These are phyloP conservation scores for Gibbula magus DNA, from an alignment of 2,888 invertebrate species.

Conservation along the genomic window DNA sequence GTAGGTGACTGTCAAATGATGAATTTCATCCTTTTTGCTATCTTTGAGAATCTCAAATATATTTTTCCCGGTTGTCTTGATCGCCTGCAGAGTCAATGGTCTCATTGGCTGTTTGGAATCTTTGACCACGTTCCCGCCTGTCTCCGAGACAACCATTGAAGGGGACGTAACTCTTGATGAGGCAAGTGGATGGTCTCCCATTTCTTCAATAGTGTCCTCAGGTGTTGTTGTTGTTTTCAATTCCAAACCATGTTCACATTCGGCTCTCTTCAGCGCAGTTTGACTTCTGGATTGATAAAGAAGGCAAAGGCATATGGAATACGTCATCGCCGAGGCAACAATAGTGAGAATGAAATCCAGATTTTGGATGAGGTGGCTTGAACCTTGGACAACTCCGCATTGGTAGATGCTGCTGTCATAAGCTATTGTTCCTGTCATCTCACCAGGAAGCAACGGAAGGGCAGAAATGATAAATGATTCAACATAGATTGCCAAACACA, in stretches of 20 bases:
- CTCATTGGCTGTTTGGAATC: too few species aligned
- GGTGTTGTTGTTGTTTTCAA: background rate
- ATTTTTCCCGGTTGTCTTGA: background rate
- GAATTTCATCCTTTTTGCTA: background rate
- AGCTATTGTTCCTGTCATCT: background rate
- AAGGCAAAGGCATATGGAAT: background rate
- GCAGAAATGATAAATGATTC: background rate
- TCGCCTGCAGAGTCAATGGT: background rate
- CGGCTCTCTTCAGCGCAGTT: background rate
- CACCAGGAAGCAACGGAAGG: background rate
- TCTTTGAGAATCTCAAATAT: background rate
- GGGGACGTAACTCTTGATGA: background rate
- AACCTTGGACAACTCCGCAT: background rate
- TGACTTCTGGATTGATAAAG: background rate
- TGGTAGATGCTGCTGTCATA: background rate
- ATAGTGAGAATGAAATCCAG: background rate
- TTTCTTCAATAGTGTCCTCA: background rate
- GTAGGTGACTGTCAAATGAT: background rate
- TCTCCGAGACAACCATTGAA: background rate
- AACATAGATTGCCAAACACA: background rate
- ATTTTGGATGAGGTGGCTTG: background rate
- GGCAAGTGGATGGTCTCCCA: background rate
- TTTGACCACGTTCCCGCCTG: too few species aligned
- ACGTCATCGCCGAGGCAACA: background rate
- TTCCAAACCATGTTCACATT: background rate